Conservation (phyloP, 1,140 invertebrate genomes). For the Thaumetopoea pityocampa region DNA sequence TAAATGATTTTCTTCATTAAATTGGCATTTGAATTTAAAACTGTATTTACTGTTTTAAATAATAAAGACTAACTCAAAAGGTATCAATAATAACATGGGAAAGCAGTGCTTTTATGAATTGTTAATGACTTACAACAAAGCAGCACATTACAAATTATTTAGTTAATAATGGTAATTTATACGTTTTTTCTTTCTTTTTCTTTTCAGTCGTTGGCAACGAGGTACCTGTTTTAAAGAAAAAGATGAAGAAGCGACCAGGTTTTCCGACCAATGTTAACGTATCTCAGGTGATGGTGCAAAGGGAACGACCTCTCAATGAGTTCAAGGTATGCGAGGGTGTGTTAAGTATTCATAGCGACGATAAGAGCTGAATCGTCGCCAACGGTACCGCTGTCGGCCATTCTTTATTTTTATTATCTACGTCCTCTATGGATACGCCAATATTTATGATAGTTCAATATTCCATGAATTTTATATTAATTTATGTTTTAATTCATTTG, state of each 20-base stretch:
- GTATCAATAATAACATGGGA: too few species aligned
- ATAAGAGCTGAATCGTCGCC: conserved; percentile 46
- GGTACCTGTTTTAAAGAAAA: conserved; percentile 76
- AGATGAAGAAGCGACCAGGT: conserved; percentile 79
- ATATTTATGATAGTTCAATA: neutral
- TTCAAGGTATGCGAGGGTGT: conserved; percentile 51
- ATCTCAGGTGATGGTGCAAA: conserved; percentile 81
- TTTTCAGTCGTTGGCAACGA: conserved; percentile 72
- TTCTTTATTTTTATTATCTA: conserved; percentile 9
- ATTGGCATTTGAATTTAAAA: too few species aligned
- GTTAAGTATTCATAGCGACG: conserved; percentile 50
- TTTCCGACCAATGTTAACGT: conserved; percentile 79
- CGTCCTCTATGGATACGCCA: neutral
- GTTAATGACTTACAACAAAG: too few species aligned
- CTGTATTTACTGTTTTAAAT: too few species aligned
- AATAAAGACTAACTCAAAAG: too few species aligned
- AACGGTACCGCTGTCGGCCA: conserved; percentile 21
- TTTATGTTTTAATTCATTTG: neutral
- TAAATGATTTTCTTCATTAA: too few species aligned
- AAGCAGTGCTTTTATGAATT: too few species aligned
- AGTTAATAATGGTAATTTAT: neutral
- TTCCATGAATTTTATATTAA: neutral
- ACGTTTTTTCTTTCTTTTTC: neutral
- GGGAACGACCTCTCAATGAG: conserved; percentile 70
- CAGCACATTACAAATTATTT: too few species aligned